Percentiles rank a stretch among this genome's conserved stretches.
These are phyloP conservation scores for Schizotus pectinicornis DNA, from an alignment of 2,888 invertebrate genomes.

Conservation along the genomic window DNA sequence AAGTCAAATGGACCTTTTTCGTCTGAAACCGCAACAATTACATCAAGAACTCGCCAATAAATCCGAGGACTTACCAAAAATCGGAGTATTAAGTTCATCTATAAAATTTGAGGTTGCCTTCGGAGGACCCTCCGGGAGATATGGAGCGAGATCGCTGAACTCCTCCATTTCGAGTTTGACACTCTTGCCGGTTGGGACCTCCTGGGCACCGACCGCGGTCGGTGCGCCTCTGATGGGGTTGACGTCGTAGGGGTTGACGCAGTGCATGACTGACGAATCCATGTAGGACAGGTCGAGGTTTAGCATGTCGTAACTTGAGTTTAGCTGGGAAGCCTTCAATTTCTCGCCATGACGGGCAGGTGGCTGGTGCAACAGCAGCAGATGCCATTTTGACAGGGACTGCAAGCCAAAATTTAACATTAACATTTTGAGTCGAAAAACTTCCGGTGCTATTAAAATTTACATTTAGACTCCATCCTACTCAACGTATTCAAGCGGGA, in stretches of 20 bases:
- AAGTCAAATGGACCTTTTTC: slow-evolving; percentile 39
- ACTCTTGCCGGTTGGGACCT: slow-evolving; percentile 18
- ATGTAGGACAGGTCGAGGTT: slow-evolving; percentile 40
- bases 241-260: slow-evolving; percentile 50
- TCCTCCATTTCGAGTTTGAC: slow-evolving; percentile 66
- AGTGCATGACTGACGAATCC: slow-evolving; percentile 39
- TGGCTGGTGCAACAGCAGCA: slow-evolving; percentile 47
- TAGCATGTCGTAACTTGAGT: slow-evolving; percentile 30
- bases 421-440: not conserved
- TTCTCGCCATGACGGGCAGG: slow-evolving; percentile 61
- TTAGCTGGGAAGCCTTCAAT: slow-evolving; percentile 29
- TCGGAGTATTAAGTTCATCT: slow-evolving; percentile 56
- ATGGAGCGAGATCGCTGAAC: slow-evolving; percentile 71
- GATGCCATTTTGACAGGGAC: slow-evolving; percentile 49
- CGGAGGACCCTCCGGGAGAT: slow-evolving; percentile 62
- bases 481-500: too few relatives aligned
- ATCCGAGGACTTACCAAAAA: slow-evolving; percentile 47
- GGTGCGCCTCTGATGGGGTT: slow-evolving; percentile 37
- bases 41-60: not conserved
- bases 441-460: not conserved
- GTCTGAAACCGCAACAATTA: slow-evolving; percentile 34
- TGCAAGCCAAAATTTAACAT: slow-evolving; percentile 26
- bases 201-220: slow-evolving; percentile 14
- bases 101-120: slow-evolving; percentile 53
- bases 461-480: not conserved